Percentiles rank a stretch among this genome's conserved stretches.
These are phyloP conservation scores for Alexandromys fortis DNA, from an alignment of 2,113 vertebrate genomes.

Conservation along the genomic window DNA sequence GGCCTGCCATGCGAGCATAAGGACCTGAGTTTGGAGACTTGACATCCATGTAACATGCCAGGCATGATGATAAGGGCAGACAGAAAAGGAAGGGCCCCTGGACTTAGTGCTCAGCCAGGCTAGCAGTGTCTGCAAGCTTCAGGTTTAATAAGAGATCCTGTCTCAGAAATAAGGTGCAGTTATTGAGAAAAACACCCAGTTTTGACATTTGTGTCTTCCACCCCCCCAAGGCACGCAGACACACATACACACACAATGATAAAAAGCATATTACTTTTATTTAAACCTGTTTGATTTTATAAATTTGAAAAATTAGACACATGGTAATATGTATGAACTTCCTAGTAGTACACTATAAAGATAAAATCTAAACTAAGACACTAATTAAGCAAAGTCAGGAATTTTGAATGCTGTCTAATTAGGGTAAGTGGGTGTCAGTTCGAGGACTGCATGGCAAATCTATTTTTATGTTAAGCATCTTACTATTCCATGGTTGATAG, in stretches of 20 bases:
- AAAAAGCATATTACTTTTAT: constrained; percentile 10
- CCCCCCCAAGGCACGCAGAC: not conserved
- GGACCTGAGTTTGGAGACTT: not conserved
- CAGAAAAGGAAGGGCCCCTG: no score
- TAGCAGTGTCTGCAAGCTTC: not conserved
- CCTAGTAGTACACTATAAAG: not conserved
- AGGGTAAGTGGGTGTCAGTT: not conserved
- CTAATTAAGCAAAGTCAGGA: constrained; percentile 1
- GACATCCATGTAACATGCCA: not conserved
- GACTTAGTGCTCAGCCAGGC: not conserved
- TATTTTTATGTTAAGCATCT: constrained; percentile 42
- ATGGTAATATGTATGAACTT: not conserved
- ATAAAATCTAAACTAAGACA: not conserved
- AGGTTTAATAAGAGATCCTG: not conserved
- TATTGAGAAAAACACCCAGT: not conserved
- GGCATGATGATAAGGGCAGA: not conserved
- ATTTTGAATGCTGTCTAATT: constrained; percentile 41
- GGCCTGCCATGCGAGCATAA: not conserved
- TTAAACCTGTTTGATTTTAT: constrained; percentile 27
- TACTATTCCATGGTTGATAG: not conserved
- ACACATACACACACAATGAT: not conserved
- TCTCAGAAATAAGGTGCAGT: not conserved
- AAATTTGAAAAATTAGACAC: constrained; percentile 28
- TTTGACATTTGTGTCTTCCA: not conserved
- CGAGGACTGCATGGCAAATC: not conserved